Evolutionary conservation across 2,113 vertebrate species (phyloP).

Genomic region (Paedocypris sp.): DNA sequence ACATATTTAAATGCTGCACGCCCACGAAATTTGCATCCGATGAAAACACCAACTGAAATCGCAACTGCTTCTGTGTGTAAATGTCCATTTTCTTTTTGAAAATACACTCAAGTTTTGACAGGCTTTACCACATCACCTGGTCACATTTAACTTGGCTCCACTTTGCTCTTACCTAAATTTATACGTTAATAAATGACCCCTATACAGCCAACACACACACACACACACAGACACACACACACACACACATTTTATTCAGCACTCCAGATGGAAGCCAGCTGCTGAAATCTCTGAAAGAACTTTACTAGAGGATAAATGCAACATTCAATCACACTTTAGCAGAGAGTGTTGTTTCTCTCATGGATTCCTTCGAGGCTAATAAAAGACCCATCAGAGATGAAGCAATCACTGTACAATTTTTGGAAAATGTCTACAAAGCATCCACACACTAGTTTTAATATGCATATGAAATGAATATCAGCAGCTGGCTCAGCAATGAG

Average conservation of each 20-base stretch:
- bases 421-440: slow-evolving; percentile 40
- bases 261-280: slow-evolving; percentile 41
- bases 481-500: slow-evolving; percentile 19
- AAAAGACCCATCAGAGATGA: slow-evolving; percentile 43
- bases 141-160: not conserved
- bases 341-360: slow-evolving; percentile 36
- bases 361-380: slow-evolving; percentile 40
- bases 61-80: not conserved
- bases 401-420: slow-evolving; percentile 42
- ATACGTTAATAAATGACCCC: not conserved
- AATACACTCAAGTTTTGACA: no score
- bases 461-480: slow-evolving; percentile 40
- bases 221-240: slow-evolving; percentile 18
- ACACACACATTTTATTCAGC: no score
- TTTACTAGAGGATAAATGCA: slow-evolving; percentile 41
- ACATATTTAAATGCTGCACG: no score
- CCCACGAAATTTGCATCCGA: no score
- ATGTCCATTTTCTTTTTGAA: no score
- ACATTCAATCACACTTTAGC: slow-evolving; percentile 40
- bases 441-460: slow-evolving; percentile 35
- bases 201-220: not conserved
- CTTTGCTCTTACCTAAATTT: not conserved
- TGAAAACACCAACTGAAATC: no score
- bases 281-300: slow-evolving; percentile 35
- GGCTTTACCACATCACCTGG: not conserved